phyloP scores from a whole-genome alignment of 2,888 invertebrate species.

The Falcaria lacertinaria region DNA sequence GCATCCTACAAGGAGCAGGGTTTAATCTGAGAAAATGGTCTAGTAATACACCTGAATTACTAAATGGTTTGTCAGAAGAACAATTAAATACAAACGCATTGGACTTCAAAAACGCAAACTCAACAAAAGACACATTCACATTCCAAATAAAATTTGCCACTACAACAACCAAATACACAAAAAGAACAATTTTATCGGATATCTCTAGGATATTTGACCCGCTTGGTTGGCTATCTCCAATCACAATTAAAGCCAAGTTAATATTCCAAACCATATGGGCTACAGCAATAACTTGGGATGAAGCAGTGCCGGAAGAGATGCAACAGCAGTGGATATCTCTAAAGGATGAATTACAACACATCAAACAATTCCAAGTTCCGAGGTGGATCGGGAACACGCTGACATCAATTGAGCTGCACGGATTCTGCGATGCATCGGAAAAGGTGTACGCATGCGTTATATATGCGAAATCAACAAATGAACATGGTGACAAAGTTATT shows the following conservation, averaged over 20 bases:
- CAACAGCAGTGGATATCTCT: conserved; percentile 4
- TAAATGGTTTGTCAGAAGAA: conserved; percentile 1
- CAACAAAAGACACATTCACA: not conserved
- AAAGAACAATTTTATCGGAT: conserved; percentile 1
- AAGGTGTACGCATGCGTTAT: conserved; percentile 15
- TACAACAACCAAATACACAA: not conserved
- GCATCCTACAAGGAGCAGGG: not conserved
- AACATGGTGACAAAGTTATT: not conserved
- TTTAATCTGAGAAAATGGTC: not conserved
- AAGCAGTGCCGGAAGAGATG: conserved; percentile 2
- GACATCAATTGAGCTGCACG: conserved; percentile 10
- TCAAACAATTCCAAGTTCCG: conserved; percentile 3
- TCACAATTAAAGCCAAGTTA: conserved; percentile 10
- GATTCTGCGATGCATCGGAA: conserved; percentile 19
- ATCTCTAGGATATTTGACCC: conserved; percentile 15
- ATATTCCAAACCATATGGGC: conserved; percentile 11
- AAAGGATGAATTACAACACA: not conserved
- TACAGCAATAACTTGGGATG: conserved; percentile 6
- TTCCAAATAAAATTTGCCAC: too few species aligned
- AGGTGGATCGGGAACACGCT: conserved; percentile 9
- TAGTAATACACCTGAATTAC: not conserved
- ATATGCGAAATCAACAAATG: conserved; percentile 4
- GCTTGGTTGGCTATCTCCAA: conserved; percentile 12
- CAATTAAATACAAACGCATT: not conserved
- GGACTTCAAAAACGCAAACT: not conserved